Evolutionary conservation across 2,888 invertebrate species (phyloP).

Genomic region (Polyommatus iphigenia): DNA sequence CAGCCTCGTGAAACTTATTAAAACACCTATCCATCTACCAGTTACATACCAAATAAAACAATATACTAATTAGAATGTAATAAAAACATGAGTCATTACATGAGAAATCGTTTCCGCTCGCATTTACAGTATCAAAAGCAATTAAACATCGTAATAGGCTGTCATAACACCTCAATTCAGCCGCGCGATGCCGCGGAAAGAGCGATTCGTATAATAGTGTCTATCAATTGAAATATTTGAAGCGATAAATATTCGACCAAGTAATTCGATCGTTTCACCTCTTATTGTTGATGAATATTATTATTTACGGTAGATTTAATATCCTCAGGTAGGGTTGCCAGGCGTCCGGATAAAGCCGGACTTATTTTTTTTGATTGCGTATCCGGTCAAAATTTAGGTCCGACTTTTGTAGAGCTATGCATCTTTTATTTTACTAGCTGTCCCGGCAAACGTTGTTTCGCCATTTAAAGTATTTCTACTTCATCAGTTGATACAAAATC

Average conservation of each 20-base stretch:
- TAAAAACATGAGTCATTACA: not conserved
- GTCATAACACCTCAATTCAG: constrained; percentile 4
- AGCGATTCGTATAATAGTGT: constrained; percentile 13
- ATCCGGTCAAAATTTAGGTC: too few species aligned
- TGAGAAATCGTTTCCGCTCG: constrained; percentile 4
- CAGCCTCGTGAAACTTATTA: too few species aligned
- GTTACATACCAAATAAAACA: too few species aligned
- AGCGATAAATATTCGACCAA: not conserved
- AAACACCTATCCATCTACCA: too few species aligned
- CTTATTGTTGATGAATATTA: constrained; percentile 50
- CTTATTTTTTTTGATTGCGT: not conserved
- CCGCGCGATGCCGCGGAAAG: constrained; percentile 7
- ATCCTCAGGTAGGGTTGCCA: constrained; percentile 32
- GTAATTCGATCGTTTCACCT: constrained; percentile 19
- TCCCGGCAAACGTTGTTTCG: too few species aligned
- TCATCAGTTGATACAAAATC: too few species aligned
- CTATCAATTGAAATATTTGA: constrained; percentile 22
- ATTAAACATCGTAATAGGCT: constrained; percentile 16
- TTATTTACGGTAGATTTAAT: constrained; percentile 31
- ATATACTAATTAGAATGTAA: too few species aligned
- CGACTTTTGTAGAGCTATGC: not conserved
- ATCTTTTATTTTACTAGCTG: too few species aligned
- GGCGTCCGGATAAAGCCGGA: not conserved
- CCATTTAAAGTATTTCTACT: too few species aligned
- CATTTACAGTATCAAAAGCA: constrained; percentile 5